A percentile compares a stretch with the other conserved stretches of the same genome.
phyloP scores from a whole-genome alignment of 2,797 vertebrate genomes.

The Rhinella marina region DNA sequence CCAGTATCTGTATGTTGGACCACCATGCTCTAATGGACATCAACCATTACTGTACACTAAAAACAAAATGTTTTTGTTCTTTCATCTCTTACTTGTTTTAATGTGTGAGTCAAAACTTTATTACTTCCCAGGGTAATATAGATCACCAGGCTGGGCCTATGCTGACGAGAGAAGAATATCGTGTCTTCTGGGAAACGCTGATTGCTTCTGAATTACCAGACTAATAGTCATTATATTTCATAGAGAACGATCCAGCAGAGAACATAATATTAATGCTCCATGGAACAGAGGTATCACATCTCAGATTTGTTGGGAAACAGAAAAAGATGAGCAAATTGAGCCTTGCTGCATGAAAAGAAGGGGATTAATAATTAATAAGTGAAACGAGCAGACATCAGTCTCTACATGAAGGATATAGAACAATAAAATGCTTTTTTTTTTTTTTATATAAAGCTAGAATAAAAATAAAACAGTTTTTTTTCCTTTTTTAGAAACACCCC shows the following conservation, averaged over 20 bases:
- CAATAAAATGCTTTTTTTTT: constrained; percentile 11
- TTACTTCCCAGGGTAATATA: constrained; percentile 43
- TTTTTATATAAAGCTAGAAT: background rate
- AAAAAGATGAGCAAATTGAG: constrained; percentile 44
- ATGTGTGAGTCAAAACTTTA: constrained; percentile 37
- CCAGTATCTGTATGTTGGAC: too few species aligned
- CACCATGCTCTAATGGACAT: background rate
- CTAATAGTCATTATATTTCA: constrained; percentile 60
- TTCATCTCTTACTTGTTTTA: constrained; percentile 11
- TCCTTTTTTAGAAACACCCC: too few species aligned
- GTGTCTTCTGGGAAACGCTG: constrained; percentile 55
- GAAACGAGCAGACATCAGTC: constrained; percentile 20
- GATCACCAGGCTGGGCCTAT: constrained; percentile 33
- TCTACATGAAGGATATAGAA: constrained; percentile 11
- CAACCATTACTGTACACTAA: background rate
- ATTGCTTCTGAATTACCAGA: constrained; percentile 59
- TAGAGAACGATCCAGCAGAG: constrained; percentile 53
- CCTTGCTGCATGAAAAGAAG: constrained; percentile 12
- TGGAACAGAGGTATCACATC: constrained; percentile 51
- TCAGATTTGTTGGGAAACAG: constrained; percentile 57
- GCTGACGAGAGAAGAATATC: constrained; percentile 33
- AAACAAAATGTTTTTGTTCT: constrained; percentile 5
- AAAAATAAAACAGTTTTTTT: too few species aligned
- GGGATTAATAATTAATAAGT: constrained; percentile 56
- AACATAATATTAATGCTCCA: constrained; percentile 53